These are phyloP conservation scores for Echinops telfairi DNA, from an alignment of 2,113 vertebrate species.

Conservation along the genomic window DNA sequence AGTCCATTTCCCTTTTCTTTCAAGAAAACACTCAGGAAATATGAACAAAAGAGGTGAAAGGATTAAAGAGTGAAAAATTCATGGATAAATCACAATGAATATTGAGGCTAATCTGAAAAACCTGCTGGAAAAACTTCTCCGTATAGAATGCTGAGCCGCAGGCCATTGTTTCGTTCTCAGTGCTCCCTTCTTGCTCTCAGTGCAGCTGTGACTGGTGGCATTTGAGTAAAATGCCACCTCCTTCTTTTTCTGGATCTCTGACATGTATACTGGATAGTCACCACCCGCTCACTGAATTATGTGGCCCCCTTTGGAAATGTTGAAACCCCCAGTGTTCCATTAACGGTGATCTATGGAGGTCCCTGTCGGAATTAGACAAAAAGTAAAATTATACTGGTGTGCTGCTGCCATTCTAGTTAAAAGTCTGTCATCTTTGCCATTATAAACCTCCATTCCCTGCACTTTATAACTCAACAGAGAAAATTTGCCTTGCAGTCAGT, in stretches of 20 bases:
- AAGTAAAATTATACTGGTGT: constrained; percentile 64
- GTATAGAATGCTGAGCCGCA: background rate
- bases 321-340: background rate
- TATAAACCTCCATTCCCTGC: constrained; percentile 44
- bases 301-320: background rate
- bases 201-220: background rate
- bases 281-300: background rate
- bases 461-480: constrained; percentile 57
- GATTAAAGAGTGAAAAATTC: background rate
- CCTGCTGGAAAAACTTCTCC: background rate
- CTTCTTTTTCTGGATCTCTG: constrained; percentile 11
- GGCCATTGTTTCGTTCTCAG: constrained; percentile 9
- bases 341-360: background rate
- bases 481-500: constrained; percentile 62
- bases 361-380: constrained; percentile 70
- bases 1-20: background rate
- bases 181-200: background rate
- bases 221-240: constrained; percentile 62
- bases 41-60: background rate
- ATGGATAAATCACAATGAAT: constrained; percentile 18
- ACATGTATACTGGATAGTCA: constrained; percentile 45
- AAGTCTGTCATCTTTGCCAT: constrained; percentile 68
- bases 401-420: constrained; percentile 55
- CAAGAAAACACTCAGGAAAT: background rate
- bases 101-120: rapidly evolving